Evolutionary conservation across 2,113 vertebrate species (phyloP).

Genomic region (Montifringilla adamsi): DNA sequence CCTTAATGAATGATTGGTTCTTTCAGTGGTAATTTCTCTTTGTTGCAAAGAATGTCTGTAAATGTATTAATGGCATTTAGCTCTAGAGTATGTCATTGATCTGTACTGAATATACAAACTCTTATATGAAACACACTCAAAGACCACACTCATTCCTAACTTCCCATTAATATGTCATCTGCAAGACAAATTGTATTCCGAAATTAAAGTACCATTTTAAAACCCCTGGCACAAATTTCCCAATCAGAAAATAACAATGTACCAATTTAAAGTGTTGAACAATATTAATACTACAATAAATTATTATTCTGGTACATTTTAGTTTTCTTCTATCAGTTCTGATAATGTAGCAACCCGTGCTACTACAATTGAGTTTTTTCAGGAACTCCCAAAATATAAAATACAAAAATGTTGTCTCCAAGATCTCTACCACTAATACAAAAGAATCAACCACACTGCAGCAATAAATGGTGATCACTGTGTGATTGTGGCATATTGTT

Average conservation of each 20-base stretch:
- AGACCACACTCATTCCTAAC: constrained; percentile 44
- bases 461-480: not conserved
- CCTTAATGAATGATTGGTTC: not conserved
- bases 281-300: constrained; percentile 54
- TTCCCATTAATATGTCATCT: constrained; percentile 66
- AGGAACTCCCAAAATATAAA: not conserved
- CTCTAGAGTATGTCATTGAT: constrained; percentile 50
- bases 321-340: not conserved
- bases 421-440: not conserved
- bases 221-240: constrained; percentile 26
- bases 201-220: constrained; percentile 62
- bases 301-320: constrained; percentile 4
- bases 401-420: not conserved
- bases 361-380: not conserved
- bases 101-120: constrained; percentile 50
- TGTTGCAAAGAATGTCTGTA: constrained; percentile 30
- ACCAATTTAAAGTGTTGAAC: constrained; percentile 38
- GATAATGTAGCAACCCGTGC: not conserved
- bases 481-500: not conserved
- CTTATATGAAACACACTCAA: constrained; percentile 38
- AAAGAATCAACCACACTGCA: not conserved
- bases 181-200: constrained; percentile 58
- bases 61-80: constrained; percentile 70
- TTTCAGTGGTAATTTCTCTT: constrained; percentile 65
- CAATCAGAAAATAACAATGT: constrained; percentile 61